Conservation (phyloP, 2,888 invertebrate species). For the Merodon equestris region DNA sequence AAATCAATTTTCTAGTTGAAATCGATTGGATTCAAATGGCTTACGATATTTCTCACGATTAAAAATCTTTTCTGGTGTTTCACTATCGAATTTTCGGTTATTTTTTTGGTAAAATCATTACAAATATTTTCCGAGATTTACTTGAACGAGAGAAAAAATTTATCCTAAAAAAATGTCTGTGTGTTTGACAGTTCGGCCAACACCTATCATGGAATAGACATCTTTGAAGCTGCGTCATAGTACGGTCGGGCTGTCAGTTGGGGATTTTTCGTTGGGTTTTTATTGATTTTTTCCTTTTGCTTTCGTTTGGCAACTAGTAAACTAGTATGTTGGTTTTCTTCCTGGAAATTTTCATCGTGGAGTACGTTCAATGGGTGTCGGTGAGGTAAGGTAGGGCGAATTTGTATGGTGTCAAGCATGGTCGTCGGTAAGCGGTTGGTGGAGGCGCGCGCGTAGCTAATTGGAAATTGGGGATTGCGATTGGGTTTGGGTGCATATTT, state of each 20-base stretch:
- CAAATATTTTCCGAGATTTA: constrained; percentile 59
- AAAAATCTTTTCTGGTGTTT: constrained; percentile 51
- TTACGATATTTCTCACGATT: constrained; percentile 66
- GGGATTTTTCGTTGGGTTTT: constrained; percentile 64
- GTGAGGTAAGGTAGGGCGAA: constrained; percentile 25
- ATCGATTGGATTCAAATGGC: constrained; percentile 55
- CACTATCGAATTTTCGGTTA: constrained; percentile 57
- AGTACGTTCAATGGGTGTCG: constrained; percentile 26
- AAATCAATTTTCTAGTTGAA: constrained; percentile 57
- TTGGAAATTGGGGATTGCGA: constrained; percentile 8
- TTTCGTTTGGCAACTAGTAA: constrained; percentile 16
- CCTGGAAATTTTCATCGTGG: constrained; percentile 18
- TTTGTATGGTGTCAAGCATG: too few relatives aligned
- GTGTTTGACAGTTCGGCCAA: constrained; percentile 69
- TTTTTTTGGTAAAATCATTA: constrained; percentile 60
- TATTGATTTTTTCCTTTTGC: constrained; percentile 56
- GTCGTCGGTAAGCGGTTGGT: too few relatives aligned
- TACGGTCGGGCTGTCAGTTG: constrained; percentile 62
- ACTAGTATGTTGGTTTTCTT: constrained; percentile 6
- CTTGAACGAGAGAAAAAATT: constrained; percentile 64
- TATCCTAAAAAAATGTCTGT: constrained; percentile 61
- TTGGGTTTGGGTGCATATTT: constrained; percentile 33
- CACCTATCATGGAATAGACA: constrained; percentile 69
- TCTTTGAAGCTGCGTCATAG: constrained; percentile 68
- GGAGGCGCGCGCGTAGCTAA: constrained; percentile 25